These are phyloP conservation scores for Eremobia ochroleuca DNA, from an alignment of 2,888 invertebrate genomes.

Conservation along the genomic window DNA sequence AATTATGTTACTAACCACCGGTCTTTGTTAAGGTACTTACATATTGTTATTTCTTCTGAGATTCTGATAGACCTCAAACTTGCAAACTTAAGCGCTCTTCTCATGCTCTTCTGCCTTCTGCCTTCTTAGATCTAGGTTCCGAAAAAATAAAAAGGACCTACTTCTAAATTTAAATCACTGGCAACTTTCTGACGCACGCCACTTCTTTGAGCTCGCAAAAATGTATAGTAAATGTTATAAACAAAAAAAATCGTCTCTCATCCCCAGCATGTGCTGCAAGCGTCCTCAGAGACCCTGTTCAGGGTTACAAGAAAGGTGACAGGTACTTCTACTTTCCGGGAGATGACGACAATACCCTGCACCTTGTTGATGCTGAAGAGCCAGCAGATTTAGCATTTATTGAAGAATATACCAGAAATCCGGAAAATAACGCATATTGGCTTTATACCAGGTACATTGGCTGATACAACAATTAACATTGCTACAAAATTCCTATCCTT, in stretches of 20 bases:
- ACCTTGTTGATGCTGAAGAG: conserved; percentile 74
- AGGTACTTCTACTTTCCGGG: conserved; percentile 79
- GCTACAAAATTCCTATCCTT: background rate
- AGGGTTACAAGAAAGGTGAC: conserved; percentile 74
- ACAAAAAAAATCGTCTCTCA: background rate
- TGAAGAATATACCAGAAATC: conserved; percentile 66
- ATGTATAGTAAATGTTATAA: background rate
- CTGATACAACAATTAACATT: background rate
- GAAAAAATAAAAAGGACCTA: background rate
- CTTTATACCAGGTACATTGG: conserved; percentile 75
- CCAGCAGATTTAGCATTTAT: conserved; percentile 71
- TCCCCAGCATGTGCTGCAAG: conserved; percentile 75
- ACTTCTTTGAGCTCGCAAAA: background rate
- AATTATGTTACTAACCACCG: background rate
- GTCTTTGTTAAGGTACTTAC: background rate
- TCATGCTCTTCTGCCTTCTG: background rate
- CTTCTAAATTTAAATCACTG: background rate
- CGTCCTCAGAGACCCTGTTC: conserved; percentile 70
- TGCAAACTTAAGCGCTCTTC: background rate
- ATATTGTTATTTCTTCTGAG: background rate
- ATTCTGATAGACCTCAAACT: background rate
- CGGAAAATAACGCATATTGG: conserved; percentile 75
- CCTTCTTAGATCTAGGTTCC: background rate
- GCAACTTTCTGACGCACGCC: background rate
- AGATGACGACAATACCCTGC: conserved; percentile 72